Evolutionary conservation across 2,888 invertebrate genomes (phyloP).

Genomic region (Morpho helenor): DNA sequence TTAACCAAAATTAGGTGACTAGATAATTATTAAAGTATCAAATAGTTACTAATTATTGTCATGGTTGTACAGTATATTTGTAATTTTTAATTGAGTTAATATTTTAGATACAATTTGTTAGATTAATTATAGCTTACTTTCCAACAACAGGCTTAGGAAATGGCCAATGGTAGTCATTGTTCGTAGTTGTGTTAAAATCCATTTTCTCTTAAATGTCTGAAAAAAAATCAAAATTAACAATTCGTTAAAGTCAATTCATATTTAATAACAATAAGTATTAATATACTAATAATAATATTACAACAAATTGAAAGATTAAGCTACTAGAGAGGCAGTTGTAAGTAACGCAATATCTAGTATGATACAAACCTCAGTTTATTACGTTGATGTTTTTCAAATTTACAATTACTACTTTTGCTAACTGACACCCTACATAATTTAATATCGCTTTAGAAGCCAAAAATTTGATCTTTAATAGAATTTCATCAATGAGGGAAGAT

Average conservation of each 20-base stretch:
- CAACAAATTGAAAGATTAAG: neutral
- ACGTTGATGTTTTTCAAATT: constrained; percentile 71
- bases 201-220: constrained; percentile 35
- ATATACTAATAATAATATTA: too few relatives aligned
- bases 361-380: constrained; percentile 41
- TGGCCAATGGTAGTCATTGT: constrained; percentile 80
- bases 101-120: too few relatives aligned
- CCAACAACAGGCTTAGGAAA: constrained; percentile 76
- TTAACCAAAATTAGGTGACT: too few relatives aligned
- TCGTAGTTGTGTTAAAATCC: constrained; percentile 70
- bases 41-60: too few relatives aligned
- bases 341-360: too few relatives aligned
- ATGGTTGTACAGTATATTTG: too few relatives aligned
- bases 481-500: constrained; percentile 75
- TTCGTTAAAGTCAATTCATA: too few relatives aligned
- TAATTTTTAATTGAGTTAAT: too few relatives aligned
- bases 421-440: constrained; percentile 77
- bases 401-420: constrained; percentile 63
- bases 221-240: constrained; percentile 1
- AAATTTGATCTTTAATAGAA: constrained; percentile 66
- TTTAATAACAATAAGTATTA: too few relatives aligned
- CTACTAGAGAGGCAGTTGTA: too few relatives aligned
- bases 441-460: constrained; percentile 67
- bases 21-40: too few relatives aligned
- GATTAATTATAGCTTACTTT: constrained; percentile 53